Percentiles rank a stretch among this genome's conserved stretches.
These are phyloP conservation scores for Lasaia peninsularis DNA, from an alignment of 1,140 invertebrate genomes.

Conservation along the genomic window DNA sequence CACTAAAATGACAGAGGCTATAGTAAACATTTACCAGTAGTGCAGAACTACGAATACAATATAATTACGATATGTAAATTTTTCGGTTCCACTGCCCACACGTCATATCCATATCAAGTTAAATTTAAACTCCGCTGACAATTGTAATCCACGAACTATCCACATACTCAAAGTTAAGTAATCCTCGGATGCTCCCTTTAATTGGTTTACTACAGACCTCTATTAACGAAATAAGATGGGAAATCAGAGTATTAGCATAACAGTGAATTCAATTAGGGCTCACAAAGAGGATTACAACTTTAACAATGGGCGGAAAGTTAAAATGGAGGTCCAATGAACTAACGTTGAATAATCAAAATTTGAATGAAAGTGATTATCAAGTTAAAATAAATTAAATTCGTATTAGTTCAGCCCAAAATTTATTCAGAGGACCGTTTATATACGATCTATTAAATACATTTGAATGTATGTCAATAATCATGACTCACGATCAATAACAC, in stretches of 20 bases:
- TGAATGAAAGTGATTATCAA: slow-evolving; percentile 59
- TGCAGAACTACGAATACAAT: too few species aligned
- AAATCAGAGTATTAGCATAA: slow-evolving; percentile 77
- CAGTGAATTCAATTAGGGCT: slow-evolving; percentile 75
- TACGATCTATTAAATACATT: neutral
- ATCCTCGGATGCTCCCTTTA: slow-evolving; percentile 71
- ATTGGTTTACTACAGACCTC: slow-evolving; percentile 74
- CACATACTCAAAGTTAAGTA: slow-evolving; percentile 62
- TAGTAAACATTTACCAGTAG: too few species aligned
- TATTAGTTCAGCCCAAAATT: slow-evolving; percentile 18
- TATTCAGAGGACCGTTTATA: neutral
- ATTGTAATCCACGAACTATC: slow-evolving; percentile 41
- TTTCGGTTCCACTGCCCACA: neutral
- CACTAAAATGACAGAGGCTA: too few species aligned
- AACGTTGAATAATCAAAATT: slow-evolving; percentile 70
- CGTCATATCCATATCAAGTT: neutral
- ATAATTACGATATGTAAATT: too few species aligned
- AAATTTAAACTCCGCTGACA: slow-evolving; percentile 13
- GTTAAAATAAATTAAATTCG: slow-evolving; percentile 62
- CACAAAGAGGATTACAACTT: slow-evolving; percentile 76
- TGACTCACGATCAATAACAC: too few species aligned
- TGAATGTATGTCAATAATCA: neutral
- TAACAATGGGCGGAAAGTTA: slow-evolving; percentile 73
- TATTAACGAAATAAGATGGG: slow-evolving; percentile 77
- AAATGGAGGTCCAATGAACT: slow-evolving; percentile 65